A percentile compares a stretch with the other conserved stretches of the same genome.
Conservation (phyloP, 2,797 vertebrate species). For the Alcedo atthis region DNA sequence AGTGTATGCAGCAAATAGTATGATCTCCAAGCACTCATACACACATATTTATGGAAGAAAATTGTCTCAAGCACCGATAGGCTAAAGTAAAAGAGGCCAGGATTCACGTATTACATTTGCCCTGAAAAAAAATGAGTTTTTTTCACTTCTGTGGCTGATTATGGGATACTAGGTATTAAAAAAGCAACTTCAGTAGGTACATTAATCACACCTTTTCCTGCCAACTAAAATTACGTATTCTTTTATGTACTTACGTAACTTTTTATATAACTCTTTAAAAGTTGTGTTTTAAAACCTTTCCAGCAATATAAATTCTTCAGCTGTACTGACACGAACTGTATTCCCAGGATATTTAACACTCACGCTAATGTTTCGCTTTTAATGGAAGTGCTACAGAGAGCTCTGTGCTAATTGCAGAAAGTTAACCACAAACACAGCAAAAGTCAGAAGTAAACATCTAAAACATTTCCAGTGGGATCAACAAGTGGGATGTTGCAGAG, state of each 20-base stretch:
- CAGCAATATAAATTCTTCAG: slow-evolving; percentile 24
- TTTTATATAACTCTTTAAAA: slow-evolving; percentile 31
- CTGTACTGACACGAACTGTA: neutral
- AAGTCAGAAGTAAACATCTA: neutral
- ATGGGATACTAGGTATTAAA: neutral
- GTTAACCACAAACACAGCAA: neutral
- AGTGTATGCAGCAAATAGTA: neutral
- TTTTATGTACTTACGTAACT: neutral
- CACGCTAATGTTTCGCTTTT: slow-evolving; percentile 19
- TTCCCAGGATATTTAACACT: slow-evolving; percentile 15
- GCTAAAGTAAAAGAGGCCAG: neutral
- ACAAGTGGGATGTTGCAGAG: neutral
- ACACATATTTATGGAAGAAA: neutral
- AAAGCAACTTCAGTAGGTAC: neutral
- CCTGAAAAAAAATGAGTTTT: neutral
- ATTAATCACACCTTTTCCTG: neutral
- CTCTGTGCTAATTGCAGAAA: slow-evolving; percentile 18
- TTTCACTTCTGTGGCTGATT: neutral
- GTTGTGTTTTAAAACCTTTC: neutral
- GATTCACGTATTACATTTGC: neutral
- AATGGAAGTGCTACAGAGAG: slow-evolving; percentile 3
- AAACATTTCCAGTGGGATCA: neutral
- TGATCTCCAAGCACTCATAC: neutral
- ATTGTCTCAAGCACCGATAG: neutral
- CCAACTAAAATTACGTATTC: neutral